phyloP scores from a whole-genome alignment of 1,140 invertebrate species.

The Sminthurides bifidus region DNA sequence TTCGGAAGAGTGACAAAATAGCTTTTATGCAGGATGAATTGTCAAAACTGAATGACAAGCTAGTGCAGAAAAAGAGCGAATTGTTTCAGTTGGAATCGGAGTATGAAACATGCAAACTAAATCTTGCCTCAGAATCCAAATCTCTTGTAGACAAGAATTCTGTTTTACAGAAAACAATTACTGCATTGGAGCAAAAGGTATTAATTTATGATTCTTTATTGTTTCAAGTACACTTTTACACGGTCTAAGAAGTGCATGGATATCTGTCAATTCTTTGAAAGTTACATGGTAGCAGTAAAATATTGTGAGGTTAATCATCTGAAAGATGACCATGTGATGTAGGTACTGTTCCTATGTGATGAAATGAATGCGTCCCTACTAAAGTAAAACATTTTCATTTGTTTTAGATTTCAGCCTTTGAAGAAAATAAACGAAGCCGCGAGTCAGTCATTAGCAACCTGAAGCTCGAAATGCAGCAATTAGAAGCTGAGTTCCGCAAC shows the following conservation, averaged over 20 bases:
- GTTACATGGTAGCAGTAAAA: too few relatives aligned
- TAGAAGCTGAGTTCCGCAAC: conserved; percentile 28
- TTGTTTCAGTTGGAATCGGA: conserved; percentile 17
- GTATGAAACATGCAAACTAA: conserved; percentile 25
- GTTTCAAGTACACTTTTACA: too few relatives aligned
- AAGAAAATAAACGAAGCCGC: conserved; percentile 27
- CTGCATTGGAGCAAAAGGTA: conserved; percentile 26
- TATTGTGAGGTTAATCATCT: too few relatives aligned
- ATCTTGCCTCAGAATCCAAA: conserved; percentile 25
- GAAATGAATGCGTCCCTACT: too few relatives aligned
- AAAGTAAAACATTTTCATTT: neutral
- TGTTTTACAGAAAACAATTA: conserved; percentile 15
- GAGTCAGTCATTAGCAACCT: conserved; percentile 29
- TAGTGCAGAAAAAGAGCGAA: conserved; percentile 25
- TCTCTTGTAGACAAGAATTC: conserved; percentile 18
- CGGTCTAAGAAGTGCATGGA: too few relatives aligned
- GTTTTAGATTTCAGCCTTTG: conserved; percentile 25
- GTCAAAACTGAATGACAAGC: conserved; percentile 23
- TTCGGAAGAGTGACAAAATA: conserved; percentile 27
- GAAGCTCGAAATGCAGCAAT: conserved; percentile 29
- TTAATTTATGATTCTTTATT: too few relatives aligned
- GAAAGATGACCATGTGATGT: too few relatives aligned
- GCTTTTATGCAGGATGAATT: conserved; percentile 27
- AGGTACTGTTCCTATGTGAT: too few relatives aligned
- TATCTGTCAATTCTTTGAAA: too few relatives aligned